phyloP scores from a whole-genome alignment of 1,140 invertebrate species.

The Drosophila hydei region DNA sequence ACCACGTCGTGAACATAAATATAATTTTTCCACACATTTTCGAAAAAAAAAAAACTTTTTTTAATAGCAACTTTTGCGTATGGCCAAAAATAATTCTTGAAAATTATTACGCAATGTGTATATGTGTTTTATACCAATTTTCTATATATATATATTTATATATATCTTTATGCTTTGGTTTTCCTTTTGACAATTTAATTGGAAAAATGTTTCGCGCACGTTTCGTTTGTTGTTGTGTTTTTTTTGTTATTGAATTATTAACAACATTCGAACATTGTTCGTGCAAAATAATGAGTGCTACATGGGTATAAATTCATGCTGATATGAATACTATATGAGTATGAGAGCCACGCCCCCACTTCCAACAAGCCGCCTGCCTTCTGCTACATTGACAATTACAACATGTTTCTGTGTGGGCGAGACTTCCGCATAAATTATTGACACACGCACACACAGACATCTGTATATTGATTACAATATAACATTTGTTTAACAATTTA shows the following conservation, averaged over 20 bases:
- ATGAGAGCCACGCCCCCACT: neutral
- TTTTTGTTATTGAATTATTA: slow-evolving; percentile 65
- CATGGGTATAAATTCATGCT: slow-evolving; percentile 70
- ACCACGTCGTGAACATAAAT: slow-evolving; percentile 34
- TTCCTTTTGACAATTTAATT: slow-evolving; percentile 49
- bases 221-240: slow-evolving; percentile 33
- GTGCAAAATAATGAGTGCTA: slow-evolving; percentile 69
- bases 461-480: slow-evolving; percentile 77
- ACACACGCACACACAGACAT: slow-evolving; percentile 30
- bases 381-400: slow-evolving; percentile 64
- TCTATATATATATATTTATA: slow-evolving; percentile 3
- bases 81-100: slow-evolving; percentile 52
- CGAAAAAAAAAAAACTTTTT: neutral
- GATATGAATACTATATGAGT: slow-evolving; percentile 25
- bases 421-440: slow-evolving; percentile 70
- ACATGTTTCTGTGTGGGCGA: slow-evolving; percentile 53
- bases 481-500: slow-evolving; percentile 81
- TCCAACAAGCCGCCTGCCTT: neutral
- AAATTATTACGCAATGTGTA: slow-evolving; percentile 69
- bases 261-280: slow-evolving; percentile 53
- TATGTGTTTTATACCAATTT: slow-evolving; percentile 4
- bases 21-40: slow-evolving; percentile 45
- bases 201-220: slow-evolving; percentile 48
- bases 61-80: slow-evolving; percentile 32
- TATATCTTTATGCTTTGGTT: slow-evolving; percentile 27